phyloP scores from a whole-genome alignment of 2,888 invertebrate species.

The Papilio protenor region DNA sequence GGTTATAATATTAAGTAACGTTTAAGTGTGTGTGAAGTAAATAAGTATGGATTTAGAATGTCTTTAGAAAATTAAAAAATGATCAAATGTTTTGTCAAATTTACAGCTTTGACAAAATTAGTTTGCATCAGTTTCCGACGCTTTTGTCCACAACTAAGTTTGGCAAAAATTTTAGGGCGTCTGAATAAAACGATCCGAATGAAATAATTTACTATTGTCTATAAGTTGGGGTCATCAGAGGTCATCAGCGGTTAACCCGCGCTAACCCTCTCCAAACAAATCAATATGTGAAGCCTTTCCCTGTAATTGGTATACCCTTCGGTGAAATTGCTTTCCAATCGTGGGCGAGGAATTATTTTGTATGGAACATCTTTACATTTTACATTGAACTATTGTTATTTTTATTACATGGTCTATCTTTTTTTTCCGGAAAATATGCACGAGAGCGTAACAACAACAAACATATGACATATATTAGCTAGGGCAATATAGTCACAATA shows the following conservation, averaged over 20 bases:
- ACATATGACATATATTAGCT: neutral
- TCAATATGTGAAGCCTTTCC: constrained; percentile 39
- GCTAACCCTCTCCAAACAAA: constrained; percentile 43
- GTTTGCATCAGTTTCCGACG: no score
- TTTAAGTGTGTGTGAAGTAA: neutral
- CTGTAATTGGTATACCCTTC: constrained; percentile 42
- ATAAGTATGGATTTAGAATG: neutral
- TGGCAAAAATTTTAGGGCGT: no score
- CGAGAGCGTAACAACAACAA: neutral
- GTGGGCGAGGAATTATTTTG: constrained; percentile 2
- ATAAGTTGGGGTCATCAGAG: constrained; percentile 26
- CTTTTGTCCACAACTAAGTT: no score
- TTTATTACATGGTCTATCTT: neutral
- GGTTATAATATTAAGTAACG: neutral
- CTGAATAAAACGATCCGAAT: no score
- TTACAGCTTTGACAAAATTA: no score
- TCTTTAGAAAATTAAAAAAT: neutral
- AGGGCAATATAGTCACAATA: neutral
- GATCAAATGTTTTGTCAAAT: no score
- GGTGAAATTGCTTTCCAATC: constrained; percentile 41
- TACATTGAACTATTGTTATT: neutral
- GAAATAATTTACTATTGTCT: neutral
- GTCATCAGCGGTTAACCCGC: constrained; percentile 44
- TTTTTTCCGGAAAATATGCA: neutral
- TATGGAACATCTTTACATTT: neutral